Conservation (phyloP, 2,888 invertebrate species). For the Gnatocerus cornutus region DNA sequence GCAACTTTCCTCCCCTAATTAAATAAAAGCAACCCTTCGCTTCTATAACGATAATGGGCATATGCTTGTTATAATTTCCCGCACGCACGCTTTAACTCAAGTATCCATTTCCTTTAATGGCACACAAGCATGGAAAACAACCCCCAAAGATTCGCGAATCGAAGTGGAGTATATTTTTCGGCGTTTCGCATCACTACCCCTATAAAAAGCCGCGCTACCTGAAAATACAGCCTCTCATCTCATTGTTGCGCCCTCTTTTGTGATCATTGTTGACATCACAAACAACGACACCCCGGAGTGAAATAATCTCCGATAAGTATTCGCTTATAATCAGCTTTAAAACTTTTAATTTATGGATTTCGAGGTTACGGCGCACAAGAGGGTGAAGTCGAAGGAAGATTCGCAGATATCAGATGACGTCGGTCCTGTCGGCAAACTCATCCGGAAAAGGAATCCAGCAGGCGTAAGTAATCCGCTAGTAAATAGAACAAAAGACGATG, state of each 20-base stretch:
- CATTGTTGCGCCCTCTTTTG: constrained; percentile 65
- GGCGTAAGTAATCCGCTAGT: constrained; percentile 67
- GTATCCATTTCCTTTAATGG: constrained; percentile 49
- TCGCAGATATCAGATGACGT: constrained; percentile 53
- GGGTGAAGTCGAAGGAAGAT: constrained; percentile 18
- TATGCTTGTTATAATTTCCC: constrained; percentile 51
- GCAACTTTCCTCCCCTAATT: constrained; percentile 44
- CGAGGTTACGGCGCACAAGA: not conserved
- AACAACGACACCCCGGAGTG: constrained; percentile 69
- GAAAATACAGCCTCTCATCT: constrained; percentile 60
- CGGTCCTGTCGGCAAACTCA: constrained; percentile 59
- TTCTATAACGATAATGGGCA: constrained; percentile 47
- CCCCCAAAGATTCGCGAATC: constrained; percentile 31
- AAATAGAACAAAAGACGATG: constrained; percentile 68
- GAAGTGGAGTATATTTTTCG: constrained; percentile 21
- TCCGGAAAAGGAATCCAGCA: constrained; percentile 64
- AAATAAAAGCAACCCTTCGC: constrained; percentile 46
- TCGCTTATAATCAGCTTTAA: constrained; percentile 66
- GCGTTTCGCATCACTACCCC: constrained; percentile 30
- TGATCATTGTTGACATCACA: constrained; percentile 66
- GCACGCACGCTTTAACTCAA: constrained; percentile 51
- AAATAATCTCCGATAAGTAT: constrained; percentile 67
- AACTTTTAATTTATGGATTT: constrained; percentile 38
- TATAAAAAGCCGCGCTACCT: constrained; percentile 53
- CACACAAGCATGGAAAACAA: constrained; percentile 31